A percentile compares a stretch with the other conserved stretches of the same genome.
Evolutionary conservation across 2,113 vertebrate genomes (phyloP).

Genomic region (Lamprologus ornatipinnis): DNA sequence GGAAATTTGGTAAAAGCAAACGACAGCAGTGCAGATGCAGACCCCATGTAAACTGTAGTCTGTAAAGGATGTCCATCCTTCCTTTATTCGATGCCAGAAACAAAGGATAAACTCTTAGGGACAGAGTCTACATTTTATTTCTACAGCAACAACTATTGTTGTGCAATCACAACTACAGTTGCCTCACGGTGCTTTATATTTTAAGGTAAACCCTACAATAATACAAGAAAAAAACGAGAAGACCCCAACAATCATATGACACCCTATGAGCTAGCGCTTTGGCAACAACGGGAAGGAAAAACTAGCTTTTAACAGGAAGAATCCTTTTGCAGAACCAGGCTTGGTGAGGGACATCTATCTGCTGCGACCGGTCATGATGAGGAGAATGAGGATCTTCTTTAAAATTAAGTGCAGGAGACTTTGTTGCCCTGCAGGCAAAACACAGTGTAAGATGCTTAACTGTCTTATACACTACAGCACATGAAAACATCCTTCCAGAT

Average conservation of each 20-base stretch:
- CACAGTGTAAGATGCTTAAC: background rate
- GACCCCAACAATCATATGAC: background rate
- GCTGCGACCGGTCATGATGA: background rate
- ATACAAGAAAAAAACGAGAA: background rate
- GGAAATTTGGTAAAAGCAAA: background rate
- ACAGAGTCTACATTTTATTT: background rate
- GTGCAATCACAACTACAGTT: background rate
- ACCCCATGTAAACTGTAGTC: accelerated
- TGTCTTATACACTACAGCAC: background rate
- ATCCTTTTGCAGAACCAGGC: background rate
- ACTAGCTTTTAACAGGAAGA: background rate
- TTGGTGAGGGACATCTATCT: background rate
- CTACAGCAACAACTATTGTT: background rate
- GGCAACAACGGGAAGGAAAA: background rate
- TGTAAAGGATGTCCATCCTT: accelerated
- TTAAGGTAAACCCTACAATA: background rate
- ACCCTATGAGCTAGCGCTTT: background rate
- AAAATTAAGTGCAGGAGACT: background rate
- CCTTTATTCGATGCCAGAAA: background rate
- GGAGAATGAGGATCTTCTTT: background rate
- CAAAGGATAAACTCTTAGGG: background rate
- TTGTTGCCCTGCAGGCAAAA: background rate
- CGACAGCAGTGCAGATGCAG: background rate
- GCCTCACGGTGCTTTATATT: background rate
- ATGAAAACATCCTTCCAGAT: background rate